Base-by-base conservation (phyloP, 2,797 vertebrate genomes). In the Tokudaia tokunoshimensis region DNA sequence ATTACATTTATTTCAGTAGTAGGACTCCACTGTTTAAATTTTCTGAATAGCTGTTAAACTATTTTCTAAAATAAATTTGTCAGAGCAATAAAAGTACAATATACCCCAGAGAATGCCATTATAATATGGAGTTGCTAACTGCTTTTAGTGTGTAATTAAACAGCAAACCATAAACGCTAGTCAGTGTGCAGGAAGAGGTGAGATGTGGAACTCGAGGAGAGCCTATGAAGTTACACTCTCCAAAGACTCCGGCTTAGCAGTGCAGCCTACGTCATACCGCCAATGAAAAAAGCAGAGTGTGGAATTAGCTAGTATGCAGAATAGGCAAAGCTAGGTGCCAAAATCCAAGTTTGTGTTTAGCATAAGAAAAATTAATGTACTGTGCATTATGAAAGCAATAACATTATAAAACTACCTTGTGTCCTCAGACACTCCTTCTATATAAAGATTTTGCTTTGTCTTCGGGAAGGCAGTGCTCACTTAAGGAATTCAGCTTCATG, bases 191-290 rank as follows among this genome's bases (percentile, higher is more conserved):
- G 65, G 63, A 92, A 96, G 22, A 92, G 88, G 89, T 47, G 17
- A 37, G 89, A 91, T 92, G 57, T n/a, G 78, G 59, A 89, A 86
- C 72, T 10, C 37, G 91, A 92, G 89, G 31, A 96, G 72, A 2
- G 67, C 31, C 20, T 76, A 59, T 85, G 87, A 3, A 93, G 70
- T 26, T 63, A 75, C 59, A 93, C 91, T 91, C 80, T 74, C 82
- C 84, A 96, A 95, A 96, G 80, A 94, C 41, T 94, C 72, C 59
- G 92, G 85, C 78, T 97, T 94, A 92, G 74, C 63, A 92, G 14
- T 24, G 26, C 41, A 86, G 44, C 83, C 74, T 50, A 86, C 37
- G 86, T 70, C 24, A 10, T 67, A 89, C 3, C 83, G 20, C 41
- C 44, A 95, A 91, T 50, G 94, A 83, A 89, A 94, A 96, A 55